Conservation (phyloP, 2,888 invertebrate species). For the Mesochorus sp. region DNA sequence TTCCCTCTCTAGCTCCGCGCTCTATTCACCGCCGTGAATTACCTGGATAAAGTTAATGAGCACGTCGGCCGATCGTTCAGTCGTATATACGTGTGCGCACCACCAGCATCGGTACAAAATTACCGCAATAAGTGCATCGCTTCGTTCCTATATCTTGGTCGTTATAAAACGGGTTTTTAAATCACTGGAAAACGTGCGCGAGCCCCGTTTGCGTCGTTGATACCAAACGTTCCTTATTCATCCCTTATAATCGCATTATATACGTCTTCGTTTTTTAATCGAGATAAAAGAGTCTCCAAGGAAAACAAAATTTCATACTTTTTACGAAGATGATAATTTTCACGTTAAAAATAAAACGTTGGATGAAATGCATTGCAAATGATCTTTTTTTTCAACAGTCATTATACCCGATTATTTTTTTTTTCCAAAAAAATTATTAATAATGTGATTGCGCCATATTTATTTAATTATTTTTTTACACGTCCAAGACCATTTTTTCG, state of each 20-base stretch:
- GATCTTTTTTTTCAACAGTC: too few species aligned
- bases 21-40: slow-evolving; percentile 56
- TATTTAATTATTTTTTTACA: too few species aligned
- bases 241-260: slow-evolving; percentile 56
- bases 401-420: too few species aligned
- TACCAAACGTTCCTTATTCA: not conserved
- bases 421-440: too few species aligned
- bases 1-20: not conserved
- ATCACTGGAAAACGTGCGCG: not conserved
- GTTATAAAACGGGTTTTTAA: not conserved
- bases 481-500: not conserved
- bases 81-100: slow-evolving; percentile 18
- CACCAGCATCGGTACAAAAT: not conserved
- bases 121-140: not conserved
- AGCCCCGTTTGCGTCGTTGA: not conserved
- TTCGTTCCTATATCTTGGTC: not conserved
- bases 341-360: too few species aligned
- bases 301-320: too few species aligned
- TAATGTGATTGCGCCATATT: too few species aligned
- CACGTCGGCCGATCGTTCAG: slow-evolving; percentile 56
- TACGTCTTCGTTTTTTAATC: too few species aligned
- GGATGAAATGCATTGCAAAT: too few species aligned
- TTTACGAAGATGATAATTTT: too few species aligned
- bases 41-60: slow-evolving; percentile 68
- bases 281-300: too few species aligned